These are phyloP conservation scores for Ecdyonurus torrentis DNA, from an alignment of 2,888 invertebrate genomes.

Conservation along the genomic window DNA sequence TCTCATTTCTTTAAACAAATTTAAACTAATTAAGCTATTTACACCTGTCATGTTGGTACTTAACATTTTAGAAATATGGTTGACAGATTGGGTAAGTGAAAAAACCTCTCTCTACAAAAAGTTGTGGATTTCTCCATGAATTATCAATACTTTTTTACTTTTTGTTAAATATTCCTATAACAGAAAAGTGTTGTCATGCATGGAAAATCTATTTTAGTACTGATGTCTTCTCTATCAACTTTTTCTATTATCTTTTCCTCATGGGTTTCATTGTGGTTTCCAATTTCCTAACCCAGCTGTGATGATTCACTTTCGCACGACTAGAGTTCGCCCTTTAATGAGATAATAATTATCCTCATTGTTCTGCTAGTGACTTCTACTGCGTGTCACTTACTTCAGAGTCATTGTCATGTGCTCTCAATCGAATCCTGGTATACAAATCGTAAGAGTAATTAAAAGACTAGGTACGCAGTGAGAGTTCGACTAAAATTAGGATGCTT, in stretches of 20 bases:
- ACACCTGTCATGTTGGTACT: neutral
- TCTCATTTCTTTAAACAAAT: too few species aligned
- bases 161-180: too few species aligned
- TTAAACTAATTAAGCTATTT: too few species aligned
- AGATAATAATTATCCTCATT: neutral
- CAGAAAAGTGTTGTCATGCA: too few species aligned
- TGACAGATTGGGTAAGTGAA: slow-evolving; percentile 39
- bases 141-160: too few species aligned
- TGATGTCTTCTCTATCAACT: too few species aligned
- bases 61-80: slow-evolving; percentile 31
- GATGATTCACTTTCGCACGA: neutral
- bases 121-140: neutral
- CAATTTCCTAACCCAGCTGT: neutral
- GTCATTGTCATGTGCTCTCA: neutral
- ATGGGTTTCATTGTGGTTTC: neutral
- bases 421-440: too few species aligned
- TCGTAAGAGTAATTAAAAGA: too few species aligned
- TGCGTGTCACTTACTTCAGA: neutral
- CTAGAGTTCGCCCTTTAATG: neutral
- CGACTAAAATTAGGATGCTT: too few species aligned
- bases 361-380: neutral
- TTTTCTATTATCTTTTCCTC: too few species aligned
- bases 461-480: too few species aligned
- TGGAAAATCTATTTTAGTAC: too few species aligned
- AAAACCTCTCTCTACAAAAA: neutral